These are phyloP conservation scores for Pangasianodon hypophthalmus DNA, from an alignment of 2,113 vertebrate species.

Conservation along the genomic window DNA sequence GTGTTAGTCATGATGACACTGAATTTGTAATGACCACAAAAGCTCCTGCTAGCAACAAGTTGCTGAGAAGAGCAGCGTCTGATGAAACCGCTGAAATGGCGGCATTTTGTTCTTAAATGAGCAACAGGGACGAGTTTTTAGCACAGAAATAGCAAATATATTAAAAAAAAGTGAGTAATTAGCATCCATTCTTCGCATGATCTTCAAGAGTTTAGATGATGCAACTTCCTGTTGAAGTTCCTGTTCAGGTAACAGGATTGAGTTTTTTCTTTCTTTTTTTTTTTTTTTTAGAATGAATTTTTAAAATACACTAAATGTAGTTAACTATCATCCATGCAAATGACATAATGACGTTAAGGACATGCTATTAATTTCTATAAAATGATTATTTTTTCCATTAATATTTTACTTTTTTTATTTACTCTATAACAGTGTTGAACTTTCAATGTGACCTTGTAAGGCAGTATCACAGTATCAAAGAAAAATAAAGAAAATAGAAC, in stretches of 20 bases:
- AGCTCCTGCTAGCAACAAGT: constrained; percentile 4
- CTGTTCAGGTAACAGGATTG: too few relatives aligned
- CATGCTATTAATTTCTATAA: background rate
- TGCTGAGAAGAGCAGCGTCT: background rate
- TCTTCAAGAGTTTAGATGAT: background rate
- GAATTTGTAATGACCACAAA: background rate
- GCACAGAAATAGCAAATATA: background rate
- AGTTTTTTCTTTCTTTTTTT: background rate
- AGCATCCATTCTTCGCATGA: background rate
- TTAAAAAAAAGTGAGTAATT: background rate
- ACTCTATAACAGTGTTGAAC: too few relatives aligned
- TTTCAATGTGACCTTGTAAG: too few relatives aligned
- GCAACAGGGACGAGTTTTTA: background rate
- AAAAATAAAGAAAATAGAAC: too few relatives aligned
- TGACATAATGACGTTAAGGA: background rate
- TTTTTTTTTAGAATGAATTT: background rate
- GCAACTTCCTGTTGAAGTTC: too few relatives aligned
- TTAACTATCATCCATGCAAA: background rate
- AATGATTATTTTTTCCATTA: too few relatives aligned
- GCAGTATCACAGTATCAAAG: too few relatives aligned
- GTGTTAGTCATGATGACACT: constrained; percentile 26
- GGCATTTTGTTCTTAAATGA: too few relatives aligned
- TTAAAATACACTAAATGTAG: too few relatives aligned
- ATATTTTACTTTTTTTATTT: too few relatives aligned
- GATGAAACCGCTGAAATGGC: background rate